A percentile compares a stretch with the other conserved stretches of the same genome.
phyloP scores from a whole-genome alignment of 2,113 vertebrate species.

The Poeciliopsis retropinna region DNA sequence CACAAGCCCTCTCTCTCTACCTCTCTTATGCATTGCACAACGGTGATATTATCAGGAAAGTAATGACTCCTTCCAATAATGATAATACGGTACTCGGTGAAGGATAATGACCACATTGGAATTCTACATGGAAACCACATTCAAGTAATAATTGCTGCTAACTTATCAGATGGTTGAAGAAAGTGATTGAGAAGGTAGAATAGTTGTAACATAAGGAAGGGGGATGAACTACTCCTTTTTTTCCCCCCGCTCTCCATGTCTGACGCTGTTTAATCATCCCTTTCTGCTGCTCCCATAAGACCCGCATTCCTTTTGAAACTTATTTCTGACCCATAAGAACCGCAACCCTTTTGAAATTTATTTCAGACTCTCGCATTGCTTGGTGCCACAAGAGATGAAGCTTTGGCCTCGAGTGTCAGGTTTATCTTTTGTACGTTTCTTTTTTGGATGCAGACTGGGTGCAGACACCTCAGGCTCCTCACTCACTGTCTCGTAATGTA shows the following conservation, averaged over 20 bases:
- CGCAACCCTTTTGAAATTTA: slow-evolving; percentile 10
- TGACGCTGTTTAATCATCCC: neutral
- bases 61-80: slow-evolving; percentile 50
- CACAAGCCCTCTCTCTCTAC: neutral
- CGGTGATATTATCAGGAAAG: slow-evolving; percentile 45
- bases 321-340: slow-evolving; percentile 18
- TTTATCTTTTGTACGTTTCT: slow-evolving; percentile 13
- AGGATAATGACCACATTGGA: slow-evolving; percentile 49
- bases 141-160: slow-evolving; percentile 37
- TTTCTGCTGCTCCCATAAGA: slow-evolving; percentile 12
- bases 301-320: slow-evolving; percentile 15
- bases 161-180: slow-evolving; percentile 12
- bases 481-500: slow-evolving; percentile 46
- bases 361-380: slow-evolving; percentile 12
- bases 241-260: neutral
- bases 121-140: slow-evolving; percentile 34
- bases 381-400: slow-evolving; percentile 11
- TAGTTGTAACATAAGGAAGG: slow-evolving; percentile 3
- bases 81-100: slow-evolving; percentile 43
- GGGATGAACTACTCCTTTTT: neutral
- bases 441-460: slow-evolving; percentile 18
- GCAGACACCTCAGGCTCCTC: slow-evolving; percentile 24
- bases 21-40: slow-evolving; percentile 13
- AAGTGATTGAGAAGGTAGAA: slow-evolving; percentile 17
- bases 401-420: slow-evolving; percentile 14